phyloP scores from a whole-genome alignment of 1,140 invertebrate genomes.

The Bursaphelenchus mucronatus region DNA sequence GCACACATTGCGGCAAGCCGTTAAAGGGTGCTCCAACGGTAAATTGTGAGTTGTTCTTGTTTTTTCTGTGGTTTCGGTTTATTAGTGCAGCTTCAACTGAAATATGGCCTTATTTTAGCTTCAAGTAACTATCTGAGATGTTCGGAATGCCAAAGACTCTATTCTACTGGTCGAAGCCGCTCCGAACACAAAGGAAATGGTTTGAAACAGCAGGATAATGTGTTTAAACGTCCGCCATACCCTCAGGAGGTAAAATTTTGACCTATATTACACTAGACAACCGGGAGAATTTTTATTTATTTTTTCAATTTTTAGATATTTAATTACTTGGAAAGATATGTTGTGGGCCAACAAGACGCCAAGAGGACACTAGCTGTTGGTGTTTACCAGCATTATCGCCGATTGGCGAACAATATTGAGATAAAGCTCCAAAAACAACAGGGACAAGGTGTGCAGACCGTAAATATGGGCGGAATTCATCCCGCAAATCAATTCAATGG shows the following conservation, averaged over 20 bases:
- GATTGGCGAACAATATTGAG: slow-evolving; percentile 67
- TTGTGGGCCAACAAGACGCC: slow-evolving; percentile 95
- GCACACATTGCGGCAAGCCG: slow-evolving; percentile 18
- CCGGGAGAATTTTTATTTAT: background rate
- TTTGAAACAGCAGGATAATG: slow-evolving; percentile 11
- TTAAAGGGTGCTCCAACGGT: slow-evolving; percentile 26
- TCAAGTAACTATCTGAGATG: slow-evolving; percentile 26
- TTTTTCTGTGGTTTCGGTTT: background rate
- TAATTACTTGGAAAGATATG: slow-evolving; percentile 88
- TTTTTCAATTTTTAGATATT: slow-evolving; percentile 70
- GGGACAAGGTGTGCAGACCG: background rate
- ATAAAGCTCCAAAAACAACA: slow-evolving; percentile 62
- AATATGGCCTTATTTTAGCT: slow-evolving; percentile 18
- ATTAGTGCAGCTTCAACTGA: slow-evolving; percentile 6
- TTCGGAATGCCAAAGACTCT: slow-evolving; percentile 37
- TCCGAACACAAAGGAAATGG: slow-evolving; percentile 21
- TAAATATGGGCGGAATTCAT: too few relatives aligned
- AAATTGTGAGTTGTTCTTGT: slow-evolving; percentile 21
- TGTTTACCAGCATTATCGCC: slow-evolving; percentile 89
- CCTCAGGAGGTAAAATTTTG: slow-evolving; percentile 27
- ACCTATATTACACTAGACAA: background rate
- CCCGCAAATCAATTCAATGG: too few relatives aligned
- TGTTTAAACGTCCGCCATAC: slow-evolving; percentile 25
- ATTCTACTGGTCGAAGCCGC: slow-evolving; percentile 12
- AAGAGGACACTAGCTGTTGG: slow-evolving; percentile 98